A percentile compares a stretch with the other conserved stretches of the same genome.
Conservation (phyloP, 2,888 invertebrate species). For the Hetaerina titia region DNA sequence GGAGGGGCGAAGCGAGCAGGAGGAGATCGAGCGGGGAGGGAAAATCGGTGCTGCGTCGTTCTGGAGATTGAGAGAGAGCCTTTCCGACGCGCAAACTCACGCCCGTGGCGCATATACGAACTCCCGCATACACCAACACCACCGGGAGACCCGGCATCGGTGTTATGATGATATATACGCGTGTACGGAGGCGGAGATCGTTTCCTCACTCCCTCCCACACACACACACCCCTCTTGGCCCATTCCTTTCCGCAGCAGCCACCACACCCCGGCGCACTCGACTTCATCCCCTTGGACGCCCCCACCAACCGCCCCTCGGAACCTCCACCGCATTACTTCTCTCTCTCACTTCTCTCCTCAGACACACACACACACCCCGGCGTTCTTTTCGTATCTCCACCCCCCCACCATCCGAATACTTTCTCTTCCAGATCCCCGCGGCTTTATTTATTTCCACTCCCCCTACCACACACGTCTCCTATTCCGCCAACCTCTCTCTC, state of each 20-base stretch:
- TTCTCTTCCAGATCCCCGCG: slow-evolving; percentile 33
- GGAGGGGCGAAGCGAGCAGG: slow-evolving; percentile 85
- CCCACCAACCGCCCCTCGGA: not conserved
- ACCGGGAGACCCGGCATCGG: not conserved
- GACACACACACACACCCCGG: not conserved
- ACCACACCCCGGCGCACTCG: not conserved
- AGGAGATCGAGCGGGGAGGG: not conserved
- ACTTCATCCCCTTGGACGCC: not conserved
- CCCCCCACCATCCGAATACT: slow-evolving; percentile 28
- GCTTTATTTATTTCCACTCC: slow-evolving; percentile 47
- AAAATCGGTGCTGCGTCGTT: not conserved
- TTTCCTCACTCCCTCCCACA: not conserved
- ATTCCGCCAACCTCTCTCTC: not conserved
- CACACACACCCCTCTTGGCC: not conserved
- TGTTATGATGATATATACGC: not conserved
- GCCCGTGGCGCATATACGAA: not conserved
- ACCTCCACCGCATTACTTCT: not conserved
- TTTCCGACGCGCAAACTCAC: not conserved
- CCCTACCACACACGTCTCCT: slow-evolving; percentile 1
- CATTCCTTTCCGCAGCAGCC: not conserved
- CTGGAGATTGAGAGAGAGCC: not conserved
- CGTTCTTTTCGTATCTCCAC: not conserved
- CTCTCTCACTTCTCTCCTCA: not conserved
- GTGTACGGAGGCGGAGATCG: not conserved
- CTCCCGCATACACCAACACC: not conserved